Conservation (phyloP, 2,113 vertebrate species). For the Scophthalmus maximus region DNA sequence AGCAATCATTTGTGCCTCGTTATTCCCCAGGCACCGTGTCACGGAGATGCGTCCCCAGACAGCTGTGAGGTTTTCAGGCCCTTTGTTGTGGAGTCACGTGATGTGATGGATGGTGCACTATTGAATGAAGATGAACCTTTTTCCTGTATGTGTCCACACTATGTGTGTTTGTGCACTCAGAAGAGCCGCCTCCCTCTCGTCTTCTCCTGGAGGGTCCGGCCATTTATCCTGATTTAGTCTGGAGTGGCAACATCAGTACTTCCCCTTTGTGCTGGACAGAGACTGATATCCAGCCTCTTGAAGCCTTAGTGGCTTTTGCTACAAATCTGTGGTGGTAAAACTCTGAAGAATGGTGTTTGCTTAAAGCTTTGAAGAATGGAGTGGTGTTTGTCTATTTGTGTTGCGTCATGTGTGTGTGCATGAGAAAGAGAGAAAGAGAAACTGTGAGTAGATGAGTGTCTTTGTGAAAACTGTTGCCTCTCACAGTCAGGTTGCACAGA, state of each 20-base stretch:
- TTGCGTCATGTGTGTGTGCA: slow-evolving; percentile 5
- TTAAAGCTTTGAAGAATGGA: slow-evolving; percentile 53
- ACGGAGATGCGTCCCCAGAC: slow-evolving; percentile 51
- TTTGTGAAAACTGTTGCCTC: slow-evolving; percentile 69
- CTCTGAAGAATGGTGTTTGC: slow-evolving; percentile 61
- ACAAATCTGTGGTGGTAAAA: slow-evolving; percentile 62
- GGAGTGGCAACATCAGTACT: slow-evolving; percentile 74
- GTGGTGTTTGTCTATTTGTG: slow-evolving; percentile 36
- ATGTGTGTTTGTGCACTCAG: slow-evolving; percentile 59
- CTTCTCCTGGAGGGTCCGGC: slow-evolving; percentile 44
- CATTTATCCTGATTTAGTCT: slow-evolving; percentile 81
- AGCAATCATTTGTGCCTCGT: slow-evolving; percentile 65
- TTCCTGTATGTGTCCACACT: slow-evolving; percentile 52
- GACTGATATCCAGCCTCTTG: slow-evolving; percentile 59
- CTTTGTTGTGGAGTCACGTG: slow-evolving; percentile 58
- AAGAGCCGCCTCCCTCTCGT: slow-evolving; percentile 47
- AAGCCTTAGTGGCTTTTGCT: slow-evolving; percentile 36
- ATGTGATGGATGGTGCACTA: slow-evolving; percentile 73
- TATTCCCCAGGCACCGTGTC: slow-evolving; percentile 64
- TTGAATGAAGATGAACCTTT: slow-evolving; percentile 76
- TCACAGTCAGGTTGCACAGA: slow-evolving; percentile 65
- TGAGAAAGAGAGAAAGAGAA: not conserved
- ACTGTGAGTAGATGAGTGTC: slow-evolving; percentile 53
- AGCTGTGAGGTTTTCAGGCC: slow-evolving; percentile 44
- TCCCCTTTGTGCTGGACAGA: slow-evolving; percentile 70